Conservation (phyloP, 2,888 invertebrate genomes). For the Rhimphoctona megacephalus region DNA sequence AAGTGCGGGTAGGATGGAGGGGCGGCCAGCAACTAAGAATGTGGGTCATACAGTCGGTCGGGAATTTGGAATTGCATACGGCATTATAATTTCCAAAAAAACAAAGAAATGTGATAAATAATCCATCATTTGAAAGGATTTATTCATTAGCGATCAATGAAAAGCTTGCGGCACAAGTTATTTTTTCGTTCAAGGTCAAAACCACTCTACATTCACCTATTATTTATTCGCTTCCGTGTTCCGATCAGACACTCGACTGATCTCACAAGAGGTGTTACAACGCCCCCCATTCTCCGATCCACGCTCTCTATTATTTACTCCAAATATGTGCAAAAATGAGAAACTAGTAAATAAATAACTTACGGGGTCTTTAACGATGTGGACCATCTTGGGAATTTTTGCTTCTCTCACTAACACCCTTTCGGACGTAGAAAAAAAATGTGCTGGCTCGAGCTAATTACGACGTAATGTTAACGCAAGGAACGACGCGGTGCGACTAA, state of each 20-base stretch:
- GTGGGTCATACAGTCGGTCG: constrained; percentile 37
- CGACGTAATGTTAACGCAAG: background rate
- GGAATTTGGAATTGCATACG: background rate
- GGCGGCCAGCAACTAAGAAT: constrained; percentile 16
- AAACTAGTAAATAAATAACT: constrained; percentile 32
- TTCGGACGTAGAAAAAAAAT: background rate
- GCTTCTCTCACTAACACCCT: constrained; percentile 11
- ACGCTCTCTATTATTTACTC: background rate
- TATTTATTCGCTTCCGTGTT: constrained; percentile 38
- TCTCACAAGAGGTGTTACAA: background rate
- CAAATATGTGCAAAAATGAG: background rate
- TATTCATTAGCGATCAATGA: background rate
- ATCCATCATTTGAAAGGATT: background rate
- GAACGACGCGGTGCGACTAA: constrained; percentile 6
- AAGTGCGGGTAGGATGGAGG: background rate
- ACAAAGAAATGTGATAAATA: background rate
- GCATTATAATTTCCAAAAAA: background rate
- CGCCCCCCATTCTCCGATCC: background rate
- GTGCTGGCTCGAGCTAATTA: background rate
- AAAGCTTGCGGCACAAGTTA: background rate
- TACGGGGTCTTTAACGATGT: constrained; percentile 46
- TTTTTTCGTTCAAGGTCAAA: constrained; percentile 29
- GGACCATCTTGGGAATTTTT: constrained; percentile 52
- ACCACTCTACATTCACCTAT: constrained; percentile 15
- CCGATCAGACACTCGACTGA: background rate